These are phyloP conservation scores for Hydroisotoma schaefferi DNA, from an alignment of 2,888 invertebrate genomes.

Conservation along the genomic window DNA sequence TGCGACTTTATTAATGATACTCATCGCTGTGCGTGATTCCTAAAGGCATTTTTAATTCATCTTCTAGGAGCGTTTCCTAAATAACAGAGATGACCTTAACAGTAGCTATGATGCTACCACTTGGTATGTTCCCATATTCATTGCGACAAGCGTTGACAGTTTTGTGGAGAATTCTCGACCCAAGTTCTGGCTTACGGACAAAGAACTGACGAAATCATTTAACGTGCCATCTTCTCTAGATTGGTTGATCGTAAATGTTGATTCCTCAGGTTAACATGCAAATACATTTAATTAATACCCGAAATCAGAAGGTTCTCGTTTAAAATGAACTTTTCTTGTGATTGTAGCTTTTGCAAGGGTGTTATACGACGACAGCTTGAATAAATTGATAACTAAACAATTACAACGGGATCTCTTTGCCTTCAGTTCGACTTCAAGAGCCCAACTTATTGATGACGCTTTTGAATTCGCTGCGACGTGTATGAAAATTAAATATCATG, in stretches of 20 bases:
- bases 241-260: conserved; percentile 30
- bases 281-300: background rate
- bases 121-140: conserved; percentile 28
- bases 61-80: too few species aligned
- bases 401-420: background rate
- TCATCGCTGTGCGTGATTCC: too few species aligned
- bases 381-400: background rate
- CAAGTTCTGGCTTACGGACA: conserved; percentile 25
- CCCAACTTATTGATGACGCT: conserved; percentile 42
- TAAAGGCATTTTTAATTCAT: too few species aligned
- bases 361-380: background rate
- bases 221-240: background rate
- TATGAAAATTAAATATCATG: conserved; percentile 14
- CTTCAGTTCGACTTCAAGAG: conserved; percentile 30
- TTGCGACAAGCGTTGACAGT: conserved; percentile 15
- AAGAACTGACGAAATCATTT: conserved; percentile 4
- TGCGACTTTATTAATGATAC: too few species aligned
- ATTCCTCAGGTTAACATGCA: conserved; percentile 24
- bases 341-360: conserved; percentile 4
- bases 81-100: conserved; percentile 10
- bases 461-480: conserved; percentile 36
- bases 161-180: conserved; percentile 12
- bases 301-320: background rate
- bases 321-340: too few species aligned
- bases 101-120: conserved; percentile 9